Evolutionary conservation across 92 coral and sea anemone genomes (phyloP).

Genomic region (Blastomussa wellsi): DNA sequence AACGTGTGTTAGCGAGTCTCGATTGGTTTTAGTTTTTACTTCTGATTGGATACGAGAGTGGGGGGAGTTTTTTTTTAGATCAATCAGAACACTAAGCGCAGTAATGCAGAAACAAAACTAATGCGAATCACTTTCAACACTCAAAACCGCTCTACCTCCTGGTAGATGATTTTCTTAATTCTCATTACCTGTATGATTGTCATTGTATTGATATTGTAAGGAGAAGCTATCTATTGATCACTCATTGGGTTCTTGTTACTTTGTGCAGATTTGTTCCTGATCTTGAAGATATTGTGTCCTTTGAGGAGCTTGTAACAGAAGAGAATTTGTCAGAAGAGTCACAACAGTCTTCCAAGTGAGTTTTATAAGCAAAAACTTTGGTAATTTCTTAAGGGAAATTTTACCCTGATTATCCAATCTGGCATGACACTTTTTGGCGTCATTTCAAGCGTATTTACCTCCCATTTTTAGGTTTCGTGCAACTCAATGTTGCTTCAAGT

Average conservation of each 20-base stretch:
- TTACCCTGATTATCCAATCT: neutral
- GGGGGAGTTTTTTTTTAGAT: too few species aligned
- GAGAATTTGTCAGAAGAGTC: constrained; percentile 86
- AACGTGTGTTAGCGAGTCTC: too few species aligned
- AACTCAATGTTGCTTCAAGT: too few species aligned
- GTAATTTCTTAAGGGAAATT: neutral
- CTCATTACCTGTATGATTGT: neutral
- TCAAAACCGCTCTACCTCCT: too few species aligned
- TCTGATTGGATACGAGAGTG: too few species aligned
- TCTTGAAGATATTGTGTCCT: constrained; percentile 95
- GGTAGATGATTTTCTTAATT: neutral
- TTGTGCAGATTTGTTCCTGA: constrained; percentile 89
- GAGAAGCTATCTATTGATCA: neutral
- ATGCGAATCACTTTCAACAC: too few species aligned
- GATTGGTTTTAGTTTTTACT: too few species aligned
- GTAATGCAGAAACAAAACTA: too few species aligned
- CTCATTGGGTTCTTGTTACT: neutral
- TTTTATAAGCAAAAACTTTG: neutral
- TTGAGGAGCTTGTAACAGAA: constrained; percentile 94
- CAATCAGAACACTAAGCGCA: too few species aligned
- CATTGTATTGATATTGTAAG: neutral
- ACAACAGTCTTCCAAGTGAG: constrained; percentile 86
- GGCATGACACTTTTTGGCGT: neutral
- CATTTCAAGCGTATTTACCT: neutral
- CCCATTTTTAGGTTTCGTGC: too few species aligned